Evolutionary conservation across 53 echinoderm and acorn worm genomes (phyloP).

Genomic region (Paelopatides confundens): DNA sequence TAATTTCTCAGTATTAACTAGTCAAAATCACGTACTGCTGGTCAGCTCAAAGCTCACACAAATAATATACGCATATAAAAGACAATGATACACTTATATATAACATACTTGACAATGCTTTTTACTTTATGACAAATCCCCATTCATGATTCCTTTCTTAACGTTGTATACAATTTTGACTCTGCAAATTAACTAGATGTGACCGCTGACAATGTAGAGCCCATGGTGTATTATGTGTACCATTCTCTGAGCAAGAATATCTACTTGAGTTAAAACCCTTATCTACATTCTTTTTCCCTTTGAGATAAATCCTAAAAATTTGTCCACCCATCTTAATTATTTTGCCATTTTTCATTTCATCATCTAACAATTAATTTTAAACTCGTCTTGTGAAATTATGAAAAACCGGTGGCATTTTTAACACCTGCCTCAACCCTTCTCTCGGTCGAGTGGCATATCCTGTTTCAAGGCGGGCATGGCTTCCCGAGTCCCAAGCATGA

Average conservation of each 20-base stretch:
- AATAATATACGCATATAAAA: too few relatives aligned
- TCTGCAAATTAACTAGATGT: neutral
- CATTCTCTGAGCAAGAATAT: neutral
- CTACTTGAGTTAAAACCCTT: neutral
- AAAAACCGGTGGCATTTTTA: slow-evolving; percentile 47
- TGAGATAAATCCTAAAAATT: neutral
- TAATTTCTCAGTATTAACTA: too few relatives aligned
- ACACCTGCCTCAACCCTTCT: slow-evolving; percentile 42
- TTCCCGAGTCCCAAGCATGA: slow-evolving; percentile 36
- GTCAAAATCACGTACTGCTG: too few relatives aligned
- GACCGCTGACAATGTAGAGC: neutral
- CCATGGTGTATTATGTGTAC: neutral
- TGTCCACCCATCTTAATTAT: neutral
- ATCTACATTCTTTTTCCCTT: neutral
- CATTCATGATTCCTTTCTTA: too few relatives aligned
- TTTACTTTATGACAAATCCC: too few relatives aligned
- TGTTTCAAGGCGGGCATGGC: slow-evolving; percentile 20
- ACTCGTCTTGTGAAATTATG: slow-evolving; percentile 28
- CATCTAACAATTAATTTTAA: slow-evolving; percentile 49
- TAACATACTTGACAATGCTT: too few relatives aligned
- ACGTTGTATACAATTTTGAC: too few relatives aligned
- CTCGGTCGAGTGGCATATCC: slow-evolving; percentile 34
- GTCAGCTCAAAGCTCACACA: too few relatives aligned
- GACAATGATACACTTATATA: too few relatives aligned
- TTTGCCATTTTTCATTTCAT: slow-evolving; percentile 20